phyloP scores from a whole-genome alignment of 2,888 invertebrate species.

The Scrobipalpa atriplicella region DNA sequence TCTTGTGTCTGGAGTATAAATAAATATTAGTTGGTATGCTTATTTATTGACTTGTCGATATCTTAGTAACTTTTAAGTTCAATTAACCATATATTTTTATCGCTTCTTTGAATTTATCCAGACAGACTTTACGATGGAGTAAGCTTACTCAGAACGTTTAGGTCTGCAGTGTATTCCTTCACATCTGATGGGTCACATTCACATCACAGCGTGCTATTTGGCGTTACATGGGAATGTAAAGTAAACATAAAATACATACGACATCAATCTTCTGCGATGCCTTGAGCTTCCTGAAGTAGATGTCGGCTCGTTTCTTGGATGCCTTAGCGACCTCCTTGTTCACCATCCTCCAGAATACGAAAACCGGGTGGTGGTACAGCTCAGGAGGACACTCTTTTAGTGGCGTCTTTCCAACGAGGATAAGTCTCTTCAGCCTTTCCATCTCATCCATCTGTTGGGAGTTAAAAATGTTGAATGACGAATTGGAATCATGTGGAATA shows the following conservation, averaged over 20 bases:
- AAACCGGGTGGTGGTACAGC: constrained; percentile 86
- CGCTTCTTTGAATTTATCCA: too few species aligned
- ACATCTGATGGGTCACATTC: too few species aligned
- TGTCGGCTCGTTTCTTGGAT: constrained; percentile 74
- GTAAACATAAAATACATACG: constrained; percentile 44
- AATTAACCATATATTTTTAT: too few species aligned
- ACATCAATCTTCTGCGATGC: constrained; percentile 63
- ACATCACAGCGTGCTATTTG: too few species aligned
- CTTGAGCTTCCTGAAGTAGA: constrained; percentile 72
- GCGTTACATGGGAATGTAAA: neutral
- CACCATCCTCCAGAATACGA: constrained; percentile 84
- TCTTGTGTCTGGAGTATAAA: constrained; percentile 53
- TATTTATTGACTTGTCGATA: neutral
- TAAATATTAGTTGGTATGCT: neutral
- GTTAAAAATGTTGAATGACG: neutral
- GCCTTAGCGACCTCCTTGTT: constrained; percentile 76
- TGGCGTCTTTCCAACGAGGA: constrained; percentile 86
- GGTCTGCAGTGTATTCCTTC: too few species aligned
- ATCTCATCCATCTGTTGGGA: constrained; percentile 82
- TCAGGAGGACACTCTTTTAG: constrained; percentile 86
- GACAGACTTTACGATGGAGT: too few species aligned
- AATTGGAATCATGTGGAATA: neutral
- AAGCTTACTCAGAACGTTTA: too few species aligned
- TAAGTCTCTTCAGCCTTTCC: constrained; percentile 86
- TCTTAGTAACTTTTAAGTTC: too few species aligned